phyloP scores from a whole-genome alignment of 2,113 vertebrate genomes.

The Sinocyclocheilus rhinocerous region DNA sequence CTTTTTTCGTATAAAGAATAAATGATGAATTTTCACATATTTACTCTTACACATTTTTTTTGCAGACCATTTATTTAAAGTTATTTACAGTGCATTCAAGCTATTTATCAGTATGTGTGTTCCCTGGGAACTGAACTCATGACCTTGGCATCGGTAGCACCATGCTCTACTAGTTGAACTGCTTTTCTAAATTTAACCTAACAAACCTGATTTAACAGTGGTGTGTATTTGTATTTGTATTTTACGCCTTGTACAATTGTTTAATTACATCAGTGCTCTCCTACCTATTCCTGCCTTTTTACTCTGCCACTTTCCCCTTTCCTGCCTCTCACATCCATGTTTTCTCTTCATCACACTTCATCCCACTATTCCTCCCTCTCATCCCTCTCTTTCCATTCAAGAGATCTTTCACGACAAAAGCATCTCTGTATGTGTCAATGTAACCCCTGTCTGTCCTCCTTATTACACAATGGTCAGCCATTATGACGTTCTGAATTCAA shows the following conservation, averaged over 20 bases:
- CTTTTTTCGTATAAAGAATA: neutral
- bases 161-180: neutral
- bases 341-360: neutral
- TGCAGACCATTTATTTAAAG: neutral
- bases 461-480: constrained; percentile 30
- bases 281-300: neutral
- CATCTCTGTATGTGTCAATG: constrained; percentile 43
- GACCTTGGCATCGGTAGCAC: neutral
- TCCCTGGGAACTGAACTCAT: neutral
- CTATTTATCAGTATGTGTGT: neutral
- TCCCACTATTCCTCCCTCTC: neutral
- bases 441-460: constrained; percentile 17
- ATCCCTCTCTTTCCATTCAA: neutral
- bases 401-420: constrained; percentile 36
- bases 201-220: neutral
- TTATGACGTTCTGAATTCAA: constrained; percentile 12
- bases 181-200: neutral
- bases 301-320: neutral
- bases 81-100: neutral
- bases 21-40: neutral
- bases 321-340: constrained; percentile 30
- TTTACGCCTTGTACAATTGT: neutral
- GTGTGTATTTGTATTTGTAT: neutral
- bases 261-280: neutral
- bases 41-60: neutral